These are phyloP conservation scores for Promerops cafer DNA, from an alignment of 2,113 vertebrate species.

Conservation along the genomic window DNA sequence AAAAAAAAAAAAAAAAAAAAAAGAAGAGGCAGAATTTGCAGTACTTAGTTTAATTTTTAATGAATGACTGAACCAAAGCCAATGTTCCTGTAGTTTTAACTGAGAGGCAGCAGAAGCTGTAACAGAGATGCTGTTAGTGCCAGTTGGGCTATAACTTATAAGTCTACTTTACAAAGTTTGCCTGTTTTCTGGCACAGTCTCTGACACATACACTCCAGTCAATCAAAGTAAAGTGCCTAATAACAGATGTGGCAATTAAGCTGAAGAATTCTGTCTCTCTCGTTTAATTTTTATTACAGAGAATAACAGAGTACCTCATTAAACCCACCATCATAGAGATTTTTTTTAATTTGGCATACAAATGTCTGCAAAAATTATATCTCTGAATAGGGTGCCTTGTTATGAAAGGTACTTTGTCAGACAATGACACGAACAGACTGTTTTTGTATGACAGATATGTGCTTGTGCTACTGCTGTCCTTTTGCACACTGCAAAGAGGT, in stretches of 20 bases:
- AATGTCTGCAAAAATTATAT: slow-evolving; percentile 31
- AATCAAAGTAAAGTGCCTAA: slow-evolving; percentile 72
- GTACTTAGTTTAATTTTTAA: not conserved
- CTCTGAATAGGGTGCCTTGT: slow-evolving; percentile 1
- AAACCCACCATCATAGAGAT: slow-evolving; percentile 27
- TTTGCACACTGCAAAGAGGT: not conserved
- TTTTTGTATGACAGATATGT: not conserved
- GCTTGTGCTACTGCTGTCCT: not conserved
- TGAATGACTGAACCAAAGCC: not conserved
- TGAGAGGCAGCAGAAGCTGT: not conserved
- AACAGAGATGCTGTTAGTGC: slow-evolving; percentile 8
- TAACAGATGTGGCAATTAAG: slow-evolving; percentile 75
- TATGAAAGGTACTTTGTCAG: slow-evolving; percentile 16
- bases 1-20: not conserved
- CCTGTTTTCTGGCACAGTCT: slow-evolving; percentile 61
- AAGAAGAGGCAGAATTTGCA: not conserved
- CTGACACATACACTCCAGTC: slow-evolving; percentile 70
- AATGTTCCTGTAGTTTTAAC: not conserved
- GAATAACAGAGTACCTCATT: slow-evolving; percentile 70
- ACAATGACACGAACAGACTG: not conserved
- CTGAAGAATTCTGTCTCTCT: slow-evolving; percentile 66
- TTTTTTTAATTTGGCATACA: slow-evolving; percentile 33
- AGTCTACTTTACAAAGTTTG: slow-evolving; percentile 43
- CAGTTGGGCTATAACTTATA: slow-evolving; percentile 38
- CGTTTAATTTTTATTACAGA: slow-evolving; percentile 61